A percentile compares a stretch with the other conserved stretches of the same genome.
phyloP scores from a whole-genome alignment of 2,113 vertebrate genomes.

The Paraplagusia blochii region DNA sequence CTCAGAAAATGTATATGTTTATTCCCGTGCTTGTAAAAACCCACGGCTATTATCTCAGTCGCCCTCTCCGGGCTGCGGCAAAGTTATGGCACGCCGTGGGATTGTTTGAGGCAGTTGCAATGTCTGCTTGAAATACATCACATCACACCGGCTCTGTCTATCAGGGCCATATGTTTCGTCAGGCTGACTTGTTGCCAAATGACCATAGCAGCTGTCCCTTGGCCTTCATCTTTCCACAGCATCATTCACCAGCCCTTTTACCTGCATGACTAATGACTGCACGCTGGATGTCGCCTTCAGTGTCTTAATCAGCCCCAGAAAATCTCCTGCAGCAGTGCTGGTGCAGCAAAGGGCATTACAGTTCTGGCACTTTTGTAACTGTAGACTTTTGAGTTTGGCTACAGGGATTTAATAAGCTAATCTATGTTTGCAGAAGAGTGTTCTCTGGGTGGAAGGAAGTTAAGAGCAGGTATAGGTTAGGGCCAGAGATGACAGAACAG shows the following conservation, averaged over 20 bases:
- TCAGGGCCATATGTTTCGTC: conserved; percentile 34
- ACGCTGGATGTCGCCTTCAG: conserved; percentile 57
- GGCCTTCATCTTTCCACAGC: conserved; percentile 24
- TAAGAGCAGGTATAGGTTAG: conserved; percentile 43
- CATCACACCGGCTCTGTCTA: conserved; percentile 44
- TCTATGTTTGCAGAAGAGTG: conserved; percentile 35
- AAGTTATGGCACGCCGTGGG: conserved; percentile 52
- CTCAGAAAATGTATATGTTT: conserved; percentile 24
- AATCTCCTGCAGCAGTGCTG: conserved; percentile 44
- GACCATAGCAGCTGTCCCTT: conserved; percentile 41
- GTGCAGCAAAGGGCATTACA: conserved; percentile 69
- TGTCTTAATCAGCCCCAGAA: conserved; percentile 59
- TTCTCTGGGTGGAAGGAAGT: conserved; percentile 54
- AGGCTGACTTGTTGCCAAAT: conserved; percentile 44
- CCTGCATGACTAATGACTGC: conserved; percentile 57
- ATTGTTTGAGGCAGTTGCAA: conserved; percentile 51
- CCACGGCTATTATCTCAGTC: conserved; percentile 30
- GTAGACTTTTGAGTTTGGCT: conserved; percentile 73
- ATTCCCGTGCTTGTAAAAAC: conserved; percentile 31
- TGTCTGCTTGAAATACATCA: conserved; percentile 60
- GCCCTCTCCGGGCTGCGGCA: conserved; percentile 35
- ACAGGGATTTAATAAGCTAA: conserved; percentile 69
- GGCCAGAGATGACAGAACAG: conserved; percentile 61
- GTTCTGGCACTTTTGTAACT: conserved; percentile 71
- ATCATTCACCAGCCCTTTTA: conserved; percentile 23